Conservation (phyloP, 37 sponge, comb jelly and placozoan genomes). For the Corticium candelabrum region DNA sequence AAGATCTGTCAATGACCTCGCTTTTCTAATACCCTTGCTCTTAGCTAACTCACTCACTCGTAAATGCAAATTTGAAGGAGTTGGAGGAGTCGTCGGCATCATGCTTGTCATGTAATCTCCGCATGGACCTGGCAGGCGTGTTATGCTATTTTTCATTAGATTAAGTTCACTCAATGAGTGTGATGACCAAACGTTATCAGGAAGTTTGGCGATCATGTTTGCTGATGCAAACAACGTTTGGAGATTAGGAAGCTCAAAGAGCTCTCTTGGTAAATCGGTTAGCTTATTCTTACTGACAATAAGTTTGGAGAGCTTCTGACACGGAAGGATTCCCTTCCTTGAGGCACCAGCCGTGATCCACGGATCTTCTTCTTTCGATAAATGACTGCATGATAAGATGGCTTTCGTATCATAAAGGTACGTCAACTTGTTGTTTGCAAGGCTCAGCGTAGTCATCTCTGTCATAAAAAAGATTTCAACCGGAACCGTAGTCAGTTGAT, state of each 20-base stretch:
- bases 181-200: conserved; percentile 56
- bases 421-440: background rate
- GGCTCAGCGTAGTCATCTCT: background rate
- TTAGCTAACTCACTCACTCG: too few species aligned
- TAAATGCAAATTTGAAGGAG: too few species aligned
- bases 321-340: background rate
- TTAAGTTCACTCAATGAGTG: conserved; percentile 37
- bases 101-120: background rate
- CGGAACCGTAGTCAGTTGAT: background rate
- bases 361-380: too few species aligned
- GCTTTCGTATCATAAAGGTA: background rate
- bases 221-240: background rate
- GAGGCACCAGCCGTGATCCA: background rate
- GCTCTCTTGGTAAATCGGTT: background rate
- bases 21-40: too few species aligned
- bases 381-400: background rate
- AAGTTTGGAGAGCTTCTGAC: background rate
- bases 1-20: too few species aligned
- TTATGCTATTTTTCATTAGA: background rate
- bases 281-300: background rate
- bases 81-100: too few species aligned
- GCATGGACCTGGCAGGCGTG: background rate
- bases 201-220: conserved; percentile 2
- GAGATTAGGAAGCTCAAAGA: background rate
- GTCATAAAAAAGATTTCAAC: background rate